Conservation (phyloP, 2,113 vertebrate species). For the Prietella phreatophila region DNA sequence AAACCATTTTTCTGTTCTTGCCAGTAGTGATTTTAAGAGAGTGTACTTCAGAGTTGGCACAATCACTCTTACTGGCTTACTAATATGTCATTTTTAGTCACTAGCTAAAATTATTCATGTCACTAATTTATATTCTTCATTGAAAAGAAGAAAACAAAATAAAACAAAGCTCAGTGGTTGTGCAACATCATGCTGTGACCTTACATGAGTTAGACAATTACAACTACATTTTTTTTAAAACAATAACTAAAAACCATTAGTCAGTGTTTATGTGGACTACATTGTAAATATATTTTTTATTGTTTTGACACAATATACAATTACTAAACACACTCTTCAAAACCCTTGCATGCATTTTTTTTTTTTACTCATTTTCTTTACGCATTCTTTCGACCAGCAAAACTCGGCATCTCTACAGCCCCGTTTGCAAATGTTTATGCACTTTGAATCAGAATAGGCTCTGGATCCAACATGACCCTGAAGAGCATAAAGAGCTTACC, state of each 20-base stretch:
- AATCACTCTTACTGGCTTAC: constrained; percentile 3
- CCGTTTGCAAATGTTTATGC: too few relatives aligned
- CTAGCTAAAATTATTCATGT: background rate
- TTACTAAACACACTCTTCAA: background rate
- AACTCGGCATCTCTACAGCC: too few relatives aligned
- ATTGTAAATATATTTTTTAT: background rate
- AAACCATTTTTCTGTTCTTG: constrained; percentile 35
- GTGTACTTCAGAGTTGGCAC: background rate
- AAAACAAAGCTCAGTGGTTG: background rate
- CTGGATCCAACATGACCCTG: background rate
- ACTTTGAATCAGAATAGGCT: background rate
- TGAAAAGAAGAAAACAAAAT: background rate
- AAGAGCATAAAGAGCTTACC: background rate
- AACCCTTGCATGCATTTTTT: too few relatives aligned
- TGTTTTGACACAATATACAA: too few relatives aligned
- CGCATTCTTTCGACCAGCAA: too few relatives aligned
- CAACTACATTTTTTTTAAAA: background rate
- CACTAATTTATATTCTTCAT: background rate
- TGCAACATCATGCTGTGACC: background rate
- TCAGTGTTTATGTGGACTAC: background rate
- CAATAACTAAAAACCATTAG: background rate
- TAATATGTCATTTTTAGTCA: constrained; percentile 21
- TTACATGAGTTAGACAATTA: background rate
- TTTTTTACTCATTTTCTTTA: too few relatives aligned
- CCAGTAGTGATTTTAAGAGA: background rate